A percentile compares a stretch with the other conserved stretches of the same genome.
These are phyloP conservation scores for Scelioninae gen. 2 DNA, from an alignment of 2,888 invertebrate genomes.

Conservation along the genomic window DNA sequence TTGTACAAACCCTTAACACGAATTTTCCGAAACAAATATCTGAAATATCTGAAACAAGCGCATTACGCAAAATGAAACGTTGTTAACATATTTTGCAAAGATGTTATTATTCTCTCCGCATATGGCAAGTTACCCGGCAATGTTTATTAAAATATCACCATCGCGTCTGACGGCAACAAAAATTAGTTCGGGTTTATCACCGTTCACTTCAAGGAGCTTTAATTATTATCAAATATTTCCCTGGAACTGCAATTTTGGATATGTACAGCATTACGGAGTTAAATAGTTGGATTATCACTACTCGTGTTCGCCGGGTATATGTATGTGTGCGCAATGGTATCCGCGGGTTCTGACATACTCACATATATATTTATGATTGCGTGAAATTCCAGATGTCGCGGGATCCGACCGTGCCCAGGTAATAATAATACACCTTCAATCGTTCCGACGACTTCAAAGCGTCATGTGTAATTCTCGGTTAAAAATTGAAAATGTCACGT, in stretches of 20 bases:
- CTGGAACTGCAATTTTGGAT: slow-evolving; percentile 15
- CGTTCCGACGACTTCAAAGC: slow-evolving; percentile 23
- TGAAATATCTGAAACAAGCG: no score
- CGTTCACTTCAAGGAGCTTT: no score
- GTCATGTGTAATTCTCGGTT: background rate
- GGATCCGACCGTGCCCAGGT: slow-evolving; percentile 2
- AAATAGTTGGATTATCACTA: slow-evolving; percentile 22
- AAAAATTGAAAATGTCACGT: background rate
- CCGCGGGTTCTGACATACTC: slow-evolving; percentile 18
- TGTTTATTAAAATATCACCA: no score
- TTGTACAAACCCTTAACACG: no score
- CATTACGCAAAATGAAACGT: no score
- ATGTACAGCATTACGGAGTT: slow-evolving; percentile 25
- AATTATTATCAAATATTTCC: slow-evolving; percentile 6
- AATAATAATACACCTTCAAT: slow-evolving; percentile 21
- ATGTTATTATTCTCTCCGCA: no score
- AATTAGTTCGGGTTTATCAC: no score
- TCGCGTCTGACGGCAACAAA: no score
- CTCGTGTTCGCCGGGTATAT: slow-evolving; percentile 1
- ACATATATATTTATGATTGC: slow-evolving; percentile 30
- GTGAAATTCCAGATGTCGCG: slow-evolving; percentile 28
- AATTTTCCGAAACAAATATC: no score
- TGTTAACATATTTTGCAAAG: no score
- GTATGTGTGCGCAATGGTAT: slow-evolving; percentile 1
- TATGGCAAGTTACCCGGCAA: no score